Base-by-base conservation (phyloP, 2,113 vertebrate species). In the Corydoras sp. region DNA sequence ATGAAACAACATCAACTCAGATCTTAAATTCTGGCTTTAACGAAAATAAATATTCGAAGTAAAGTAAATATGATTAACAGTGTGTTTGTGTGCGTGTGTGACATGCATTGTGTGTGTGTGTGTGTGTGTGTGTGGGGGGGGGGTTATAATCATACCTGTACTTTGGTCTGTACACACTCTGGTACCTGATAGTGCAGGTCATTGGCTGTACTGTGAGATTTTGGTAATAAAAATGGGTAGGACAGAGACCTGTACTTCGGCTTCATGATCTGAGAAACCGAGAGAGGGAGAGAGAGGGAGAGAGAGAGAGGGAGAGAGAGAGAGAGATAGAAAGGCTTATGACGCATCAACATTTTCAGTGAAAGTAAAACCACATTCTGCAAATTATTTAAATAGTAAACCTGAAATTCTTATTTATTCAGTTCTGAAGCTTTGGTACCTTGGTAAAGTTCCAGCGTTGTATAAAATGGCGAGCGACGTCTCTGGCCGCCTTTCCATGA, bases 401-500 rank as follows among this genome's bases (percentile, higher is more conserved):
- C 35, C 35, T 35, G 35, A 5, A 8, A 43, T 8, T 43, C 18
- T 24, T 24, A 24, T 1, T 24, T 24, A 24, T 43, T 43, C 35
- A 59, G 54, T 69, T 51, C 14, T 8, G n/a, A 56, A 55, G 12
- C 62, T 35, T 18, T 30, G 2, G 7, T 43, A 98, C 96, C 93
- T 98, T 98, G 0, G 92, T 93, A 85, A 99, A 99, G 79, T 99
- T 99, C 96, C 96, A 99, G 65, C 96, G 92, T 79, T 99, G 96
- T 84, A 99, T 99, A 65, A 99, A 99, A 78, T 99, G 96, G 3
- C 96, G 86, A 1, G 96, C 96, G 5, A 96, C 85, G 1, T 98
- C 95, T 0, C 96, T 89, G 0, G 96, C 96, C 0, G 95, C 95
- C 77, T 87, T 89, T 55, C 92, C 93, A 0, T 94, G 92, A 55